Conservation (phyloP, 2,888 invertebrate genomes). For the Sinodicranocentrus sp. region DNA sequence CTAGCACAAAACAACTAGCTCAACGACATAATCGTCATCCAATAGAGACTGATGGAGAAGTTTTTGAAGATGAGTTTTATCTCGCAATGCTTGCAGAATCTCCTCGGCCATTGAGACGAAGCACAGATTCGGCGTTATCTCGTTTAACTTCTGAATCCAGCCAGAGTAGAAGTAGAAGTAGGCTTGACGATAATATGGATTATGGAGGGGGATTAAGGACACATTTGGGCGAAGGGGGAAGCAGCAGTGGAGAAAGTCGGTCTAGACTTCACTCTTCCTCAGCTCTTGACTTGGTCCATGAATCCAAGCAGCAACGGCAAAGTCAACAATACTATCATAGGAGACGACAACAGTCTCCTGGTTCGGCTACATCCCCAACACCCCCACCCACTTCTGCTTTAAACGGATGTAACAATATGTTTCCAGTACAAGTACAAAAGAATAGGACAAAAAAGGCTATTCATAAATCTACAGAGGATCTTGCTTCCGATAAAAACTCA, state of each 20-base stretch:
- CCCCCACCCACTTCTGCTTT: constrained; percentile 36
- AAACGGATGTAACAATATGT: constrained; percentile 14
- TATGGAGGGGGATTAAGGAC: constrained; percentile 51
- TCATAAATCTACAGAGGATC: constrained; percentile 71
- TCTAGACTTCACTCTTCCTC: constrained; percentile 54
- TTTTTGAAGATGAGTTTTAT: constrained; percentile 74
- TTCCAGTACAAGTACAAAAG: constrained; percentile 62
- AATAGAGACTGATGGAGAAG: constrained; percentile 67
- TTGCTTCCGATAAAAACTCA: constrained; percentile 69
- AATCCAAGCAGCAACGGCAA: constrained; percentile 49
- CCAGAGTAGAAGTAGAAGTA: constrained; percentile 66
- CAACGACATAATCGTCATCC: constrained; percentile 16
- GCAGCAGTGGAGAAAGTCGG: constrained; percentile 36
- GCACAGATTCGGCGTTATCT: constrained; percentile 73
- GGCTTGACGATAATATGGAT: constrained; percentile 66
- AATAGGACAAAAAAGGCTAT: constrained; percentile 41
- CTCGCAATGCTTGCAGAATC: constrained; percentile 73
- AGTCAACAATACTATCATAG: constrained; percentile 61
- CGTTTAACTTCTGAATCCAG: constrained; percentile 73
- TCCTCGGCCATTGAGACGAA: constrained; percentile 72
- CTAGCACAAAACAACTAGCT: constrained; percentile 18
- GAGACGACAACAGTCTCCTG: constrained; percentile 45
- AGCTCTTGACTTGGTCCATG: constrained; percentile 43
- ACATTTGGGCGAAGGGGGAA: constrained; percentile 16
- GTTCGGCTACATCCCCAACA: constrained; percentile 46